These are phyloP conservation scores for Pardalotus punctatus DNA, from an alignment of 2,113 vertebrate genomes.

Conservation along the genomic window DNA sequence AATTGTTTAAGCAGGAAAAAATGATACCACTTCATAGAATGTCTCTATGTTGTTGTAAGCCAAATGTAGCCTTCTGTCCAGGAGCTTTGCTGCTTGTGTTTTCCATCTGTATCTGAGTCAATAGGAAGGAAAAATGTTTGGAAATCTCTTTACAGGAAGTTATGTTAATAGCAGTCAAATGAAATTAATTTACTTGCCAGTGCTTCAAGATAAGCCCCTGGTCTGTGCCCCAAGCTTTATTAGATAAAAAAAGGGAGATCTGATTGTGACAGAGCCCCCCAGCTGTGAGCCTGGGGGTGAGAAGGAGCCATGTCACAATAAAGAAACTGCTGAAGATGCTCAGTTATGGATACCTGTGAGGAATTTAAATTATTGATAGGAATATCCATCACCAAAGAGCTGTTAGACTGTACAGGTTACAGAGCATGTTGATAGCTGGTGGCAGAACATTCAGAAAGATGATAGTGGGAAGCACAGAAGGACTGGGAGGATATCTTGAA, in stretches of 20 bases:
- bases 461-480: neutral
- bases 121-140: neutral
- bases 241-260: neutral
- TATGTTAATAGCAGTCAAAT: neutral
- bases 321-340: neutral
- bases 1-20: neutral
- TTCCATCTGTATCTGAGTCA: neutral
- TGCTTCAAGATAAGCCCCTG: neutral
- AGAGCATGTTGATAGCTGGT: rapidly evolving
- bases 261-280: neutral
- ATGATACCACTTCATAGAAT: neutral
- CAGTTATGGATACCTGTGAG: neutral
- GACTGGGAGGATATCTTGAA: neutral
- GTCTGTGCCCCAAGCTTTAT: neutral
- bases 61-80: neutral
- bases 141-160: neutral
- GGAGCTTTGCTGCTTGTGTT: neutral
- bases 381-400: neutral
- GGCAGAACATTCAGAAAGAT: neutral
- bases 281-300: neutral
- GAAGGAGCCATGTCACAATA: neutral
- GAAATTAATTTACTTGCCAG: neutral
- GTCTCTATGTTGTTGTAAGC: neutral
- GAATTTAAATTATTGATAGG: neutral
- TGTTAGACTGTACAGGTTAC: neutral